phyloP scores from a whole-genome alignment of 1,140 invertebrate genomes.

The Centruroides sculpturatus region DNA sequence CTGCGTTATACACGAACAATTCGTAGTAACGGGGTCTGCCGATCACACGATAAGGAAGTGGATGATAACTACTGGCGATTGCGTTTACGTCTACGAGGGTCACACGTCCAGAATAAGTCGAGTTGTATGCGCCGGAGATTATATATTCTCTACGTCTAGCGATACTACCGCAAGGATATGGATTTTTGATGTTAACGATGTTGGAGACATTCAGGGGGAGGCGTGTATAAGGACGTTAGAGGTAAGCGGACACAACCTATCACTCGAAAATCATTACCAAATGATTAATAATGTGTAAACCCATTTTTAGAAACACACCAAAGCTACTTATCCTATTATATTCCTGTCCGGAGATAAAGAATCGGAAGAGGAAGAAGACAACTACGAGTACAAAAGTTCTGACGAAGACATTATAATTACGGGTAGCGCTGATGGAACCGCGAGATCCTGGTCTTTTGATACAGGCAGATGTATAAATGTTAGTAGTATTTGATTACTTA shows the following conservation, averaged over 20 bases:
- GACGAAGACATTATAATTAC: constrained; percentile 31
- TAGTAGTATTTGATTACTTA: not conserved
- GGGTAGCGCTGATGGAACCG: constrained; percentile 36
- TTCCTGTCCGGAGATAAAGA: constrained; percentile 35
- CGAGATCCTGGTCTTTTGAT: constrained; percentile 36
- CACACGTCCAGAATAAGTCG: constrained; percentile 36
- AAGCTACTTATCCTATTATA: constrained; percentile 37
- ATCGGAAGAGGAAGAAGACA: constrained; percentile 9
- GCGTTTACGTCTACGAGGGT: constrained; percentile 32
- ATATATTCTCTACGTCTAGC: constrained; percentile 38
- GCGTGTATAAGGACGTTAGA: constrained; percentile 19
- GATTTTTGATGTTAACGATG: constrained; percentile 27
- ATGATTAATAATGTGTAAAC: not conserved
- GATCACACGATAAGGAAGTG: constrained; percentile 41
- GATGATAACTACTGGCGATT: constrained; percentile 37
- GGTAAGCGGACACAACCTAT: constrained; percentile 7
- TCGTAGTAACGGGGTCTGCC: constrained; percentile 37
- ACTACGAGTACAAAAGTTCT: not conserved
- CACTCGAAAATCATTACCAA: not conserved
- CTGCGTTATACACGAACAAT: constrained; percentile 34
- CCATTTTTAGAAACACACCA: constrained; percentile 34
- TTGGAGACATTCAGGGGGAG: constrained; percentile 10
- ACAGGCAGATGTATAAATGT: constrained; percentile 33
- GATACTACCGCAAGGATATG: constrained; percentile 38
- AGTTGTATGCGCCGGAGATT: constrained; percentile 37